phyloP scores from a whole-genome alignment of 1,140 invertebrate genomes.

The Melipona quadrifasciata region DNA sequence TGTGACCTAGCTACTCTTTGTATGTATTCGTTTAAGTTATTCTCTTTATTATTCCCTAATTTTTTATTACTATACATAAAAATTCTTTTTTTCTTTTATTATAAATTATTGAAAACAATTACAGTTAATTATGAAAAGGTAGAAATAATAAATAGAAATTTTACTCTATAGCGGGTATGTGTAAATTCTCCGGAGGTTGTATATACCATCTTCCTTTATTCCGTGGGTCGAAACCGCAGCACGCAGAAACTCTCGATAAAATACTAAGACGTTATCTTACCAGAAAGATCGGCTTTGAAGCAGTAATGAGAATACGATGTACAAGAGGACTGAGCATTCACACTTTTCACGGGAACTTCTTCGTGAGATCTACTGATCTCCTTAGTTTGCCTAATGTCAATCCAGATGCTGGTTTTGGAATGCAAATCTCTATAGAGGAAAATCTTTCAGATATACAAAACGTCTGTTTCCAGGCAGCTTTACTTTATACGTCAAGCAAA shows the following conservation, averaged over 20 bases:
- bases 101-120: neutral
- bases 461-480: conserved; percentile 98
- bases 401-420: conserved; percentile 98
- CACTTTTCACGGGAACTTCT: conserved; percentile 99
- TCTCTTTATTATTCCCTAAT: neutral
- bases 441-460: conserved; percentile 92
- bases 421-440: conserved; percentile 98
- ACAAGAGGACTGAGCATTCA: conserved; percentile 96
- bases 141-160: neutral
- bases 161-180: conserved; percentile 88
- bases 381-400: conserved; percentile 98
- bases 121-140: neutral
- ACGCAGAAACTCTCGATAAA: conserved; percentile 89
- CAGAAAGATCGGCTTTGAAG: conserved; percentile 99
- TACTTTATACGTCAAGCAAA: conserved; percentile 99
- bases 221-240: conserved; percentile 87
- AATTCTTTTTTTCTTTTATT: neutral
- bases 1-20: conserved; percentile 96
- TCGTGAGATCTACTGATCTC: conserved; percentile 98
- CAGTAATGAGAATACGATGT: conserved; percentile 98
- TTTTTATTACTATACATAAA: conserved; percentile 1
- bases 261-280: conserved; percentile 95
- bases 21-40: conserved; percentile 82
- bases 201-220: conserved; percentile 97
- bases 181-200: conserved; percentile 97